These are phyloP conservation scores for Drosophila gaucha DNA, from an alignment of 2,888 invertebrate species.

Conservation along the genomic window DNA sequence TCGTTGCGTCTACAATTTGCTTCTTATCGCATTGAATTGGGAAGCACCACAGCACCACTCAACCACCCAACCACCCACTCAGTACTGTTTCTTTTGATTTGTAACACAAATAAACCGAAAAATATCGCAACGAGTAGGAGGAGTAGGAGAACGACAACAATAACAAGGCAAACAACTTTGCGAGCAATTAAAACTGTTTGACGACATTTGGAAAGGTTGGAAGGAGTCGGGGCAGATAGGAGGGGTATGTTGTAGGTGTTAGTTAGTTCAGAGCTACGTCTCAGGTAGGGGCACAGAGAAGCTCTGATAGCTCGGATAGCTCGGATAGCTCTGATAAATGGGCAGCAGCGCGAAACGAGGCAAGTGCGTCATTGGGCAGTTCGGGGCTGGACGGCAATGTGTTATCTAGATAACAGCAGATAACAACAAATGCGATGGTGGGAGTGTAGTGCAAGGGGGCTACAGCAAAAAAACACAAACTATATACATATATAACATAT, in stretches of 20 bases:
- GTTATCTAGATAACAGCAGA: constrained; percentile 67
- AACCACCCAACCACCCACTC: constrained; percentile 4
- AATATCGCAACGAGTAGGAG: constrained; percentile 32
- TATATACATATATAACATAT: constrained; percentile 18
- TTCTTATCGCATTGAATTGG: constrained; percentile 38
- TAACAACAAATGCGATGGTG: constrained; percentile 35
- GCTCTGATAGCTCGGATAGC: constrained; percentile 4
- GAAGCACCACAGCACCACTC: constrained; percentile 35
- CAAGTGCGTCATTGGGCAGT: constrained; percentile 73
- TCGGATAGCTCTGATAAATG: constrained; percentile 39
- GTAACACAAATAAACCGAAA: constrained; percentile 66
- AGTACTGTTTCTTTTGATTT: constrained; percentile 63
- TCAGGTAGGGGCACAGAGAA: constrained; percentile 1
- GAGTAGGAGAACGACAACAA: constrained; percentile 35
- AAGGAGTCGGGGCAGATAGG: not conserved
- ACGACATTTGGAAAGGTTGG: constrained; percentile 36
- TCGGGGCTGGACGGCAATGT: constrained; percentile 52
- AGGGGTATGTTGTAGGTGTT: not conserved
- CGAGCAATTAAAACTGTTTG: constrained; percentile 75
- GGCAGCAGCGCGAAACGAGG: constrained; percentile 50
- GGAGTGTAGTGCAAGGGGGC: not conserved
- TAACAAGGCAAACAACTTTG: constrained; percentile 69
- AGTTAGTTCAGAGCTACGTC: not conserved
- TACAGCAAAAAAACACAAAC: too few species aligned
- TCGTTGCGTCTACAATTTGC: constrained; percentile 15